Conservation (phyloP, 1,140 invertebrate genomes). For the Agrilus planipennis region DNA sequence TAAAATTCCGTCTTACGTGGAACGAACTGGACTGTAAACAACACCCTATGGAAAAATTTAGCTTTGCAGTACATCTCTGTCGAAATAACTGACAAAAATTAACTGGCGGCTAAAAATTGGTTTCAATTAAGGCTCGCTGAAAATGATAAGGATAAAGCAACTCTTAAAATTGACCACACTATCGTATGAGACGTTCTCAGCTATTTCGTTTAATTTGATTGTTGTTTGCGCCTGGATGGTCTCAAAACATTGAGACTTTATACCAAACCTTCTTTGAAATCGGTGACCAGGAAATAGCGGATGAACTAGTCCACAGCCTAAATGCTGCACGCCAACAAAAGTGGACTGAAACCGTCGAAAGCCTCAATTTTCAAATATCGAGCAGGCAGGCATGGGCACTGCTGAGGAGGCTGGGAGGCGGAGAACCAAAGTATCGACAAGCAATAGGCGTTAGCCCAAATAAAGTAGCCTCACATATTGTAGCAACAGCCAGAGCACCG, state of each 20-base stretch:
- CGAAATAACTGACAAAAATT: too few species aligned
- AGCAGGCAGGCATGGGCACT: conserved; percentile 11
- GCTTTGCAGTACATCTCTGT: too few species aligned
- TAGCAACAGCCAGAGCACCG: conserved; percentile 11
- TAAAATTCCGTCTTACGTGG: too few species aligned
- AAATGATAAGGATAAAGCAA: too few species aligned
- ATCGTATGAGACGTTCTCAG: too few species aligned
- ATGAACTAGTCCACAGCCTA: conserved; percentile 12
- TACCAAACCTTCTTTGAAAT: conserved; percentile 12
- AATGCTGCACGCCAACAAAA: conserved; percentile 11
- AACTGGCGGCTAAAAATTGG: too few species aligned
- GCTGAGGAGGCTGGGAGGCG: conserved; percentile 9
- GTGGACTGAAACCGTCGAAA: conserved; percentile 13
- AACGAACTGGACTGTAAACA: too few species aligned
- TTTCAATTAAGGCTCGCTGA: too few species aligned
- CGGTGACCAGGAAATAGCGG: conserved; percentile 12
- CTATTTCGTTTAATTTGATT: too few species aligned
- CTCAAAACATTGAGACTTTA: conserved; percentile 9
- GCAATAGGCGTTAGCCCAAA: conserved; percentile 9
- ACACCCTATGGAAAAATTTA: too few species aligned
- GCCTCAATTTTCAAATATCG: conserved; percentile 11
- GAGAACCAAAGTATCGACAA: conserved; percentile 2
- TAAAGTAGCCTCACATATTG: conserved; percentile 5
- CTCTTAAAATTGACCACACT: too few species aligned
- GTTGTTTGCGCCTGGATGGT: conserved; percentile 11